Conservation (phyloP, 2,888 invertebrate genomes). For the Lacanobia wlatinum region DNA sequence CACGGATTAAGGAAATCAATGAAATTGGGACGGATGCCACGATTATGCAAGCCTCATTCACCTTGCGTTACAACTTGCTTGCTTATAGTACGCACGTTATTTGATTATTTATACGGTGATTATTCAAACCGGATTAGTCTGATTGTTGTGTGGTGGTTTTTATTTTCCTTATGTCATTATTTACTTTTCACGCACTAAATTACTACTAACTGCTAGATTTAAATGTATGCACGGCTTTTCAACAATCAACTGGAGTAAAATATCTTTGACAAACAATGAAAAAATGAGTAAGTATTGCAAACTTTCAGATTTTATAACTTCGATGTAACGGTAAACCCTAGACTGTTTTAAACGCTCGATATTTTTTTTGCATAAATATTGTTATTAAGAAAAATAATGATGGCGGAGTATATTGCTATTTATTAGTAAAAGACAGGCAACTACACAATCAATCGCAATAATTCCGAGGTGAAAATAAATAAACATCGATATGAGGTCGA, state of each 20-base stretch:
- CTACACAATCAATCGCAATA: constrained; percentile 48
- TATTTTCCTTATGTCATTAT: neutral
- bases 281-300: no score
- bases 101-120: constrained; percentile 23
- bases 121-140: constrained; percentile 46
- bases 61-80: constrained; percentile 62
- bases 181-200: constrained; percentile 2
- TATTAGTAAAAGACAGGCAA: constrained; percentile 23
- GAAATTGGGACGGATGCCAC: constrained; percentile 69
- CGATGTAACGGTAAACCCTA: neutral
- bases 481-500: constrained; percentile 64
- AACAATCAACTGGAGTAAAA: neutral
- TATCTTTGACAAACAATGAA: neutral
- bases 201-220: neutral
- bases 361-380: neutral
- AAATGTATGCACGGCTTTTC: neutral
- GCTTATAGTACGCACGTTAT: constrained; percentile 60
- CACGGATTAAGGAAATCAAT: constrained; percentile 69
- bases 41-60: constrained; percentile 71
- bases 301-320: no score
- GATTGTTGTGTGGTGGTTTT: constrained; percentile 28
- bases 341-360: no score
- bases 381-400: neutral
- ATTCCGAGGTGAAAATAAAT: constrained; percentile 57
- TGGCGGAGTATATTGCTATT: neutral